Evolutionary conservation across 1,140 invertebrate genomes (phyloP).

Genomic region (Melitaea cinxia): DNA sequence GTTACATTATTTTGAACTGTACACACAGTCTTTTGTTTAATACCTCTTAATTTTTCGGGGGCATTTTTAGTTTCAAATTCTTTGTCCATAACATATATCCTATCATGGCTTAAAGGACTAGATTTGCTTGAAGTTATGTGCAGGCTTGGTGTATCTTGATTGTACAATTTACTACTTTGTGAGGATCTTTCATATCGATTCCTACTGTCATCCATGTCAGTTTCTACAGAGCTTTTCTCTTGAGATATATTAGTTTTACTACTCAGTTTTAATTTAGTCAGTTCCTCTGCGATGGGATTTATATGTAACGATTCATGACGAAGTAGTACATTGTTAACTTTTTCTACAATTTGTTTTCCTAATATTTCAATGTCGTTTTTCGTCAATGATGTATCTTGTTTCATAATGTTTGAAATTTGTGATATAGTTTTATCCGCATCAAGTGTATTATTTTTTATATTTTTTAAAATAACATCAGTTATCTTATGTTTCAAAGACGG

Average conservation of each 20-base stretch:
- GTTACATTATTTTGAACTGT: neutral
- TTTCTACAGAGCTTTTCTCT: neutral
- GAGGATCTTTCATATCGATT: too few relatives aligned
- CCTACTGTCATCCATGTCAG: too few relatives aligned
- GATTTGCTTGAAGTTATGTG: neutral
- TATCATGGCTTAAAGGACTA: neutral
- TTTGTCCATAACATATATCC: neutral
- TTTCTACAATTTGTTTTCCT: neutral
- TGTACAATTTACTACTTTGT: too few relatives aligned
- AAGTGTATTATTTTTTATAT: constrained; percentile 1
- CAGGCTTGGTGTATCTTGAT: too few relatives aligned
- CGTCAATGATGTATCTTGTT: neutral
- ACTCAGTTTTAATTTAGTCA: neutral
- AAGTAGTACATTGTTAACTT: neutral
- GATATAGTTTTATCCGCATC: neutral
- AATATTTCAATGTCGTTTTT: neutral
- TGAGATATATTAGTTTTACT: neutral
- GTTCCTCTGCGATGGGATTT: too few relatives aligned
- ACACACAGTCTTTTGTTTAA: neutral
- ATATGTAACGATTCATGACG: too few relatives aligned
- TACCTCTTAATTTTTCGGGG: neutral
- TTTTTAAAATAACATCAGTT: constrained; percentile 3
- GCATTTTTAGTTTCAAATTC: neutral
- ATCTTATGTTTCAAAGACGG: constrained; percentile 9
- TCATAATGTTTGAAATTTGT: neutral